These are phyloP conservation scores for Malurus alboscapulatus DNA, from an alignment of 2,113 vertebrate genomes.

Conservation along the genomic window DNA sequence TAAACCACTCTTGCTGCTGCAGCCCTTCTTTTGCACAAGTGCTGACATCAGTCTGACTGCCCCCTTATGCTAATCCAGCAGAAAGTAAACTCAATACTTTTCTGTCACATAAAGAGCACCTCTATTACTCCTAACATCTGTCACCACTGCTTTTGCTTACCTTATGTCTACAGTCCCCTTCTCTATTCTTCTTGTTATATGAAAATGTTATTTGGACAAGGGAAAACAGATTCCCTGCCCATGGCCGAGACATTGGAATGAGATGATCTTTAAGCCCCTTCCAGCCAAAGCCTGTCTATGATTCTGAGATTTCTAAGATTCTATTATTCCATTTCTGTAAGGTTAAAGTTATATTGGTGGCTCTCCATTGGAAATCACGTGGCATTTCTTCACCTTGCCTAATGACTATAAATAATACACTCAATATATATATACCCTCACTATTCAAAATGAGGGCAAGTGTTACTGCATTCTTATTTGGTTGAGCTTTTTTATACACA, in stretches of 20 bases:
- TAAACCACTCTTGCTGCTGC: neutral
- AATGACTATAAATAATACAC: neutral
- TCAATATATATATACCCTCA: too few species aligned
- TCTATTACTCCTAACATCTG: neutral
- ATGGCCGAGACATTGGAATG: neutral
- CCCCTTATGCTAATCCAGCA: neutral
- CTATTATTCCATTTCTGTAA: neutral
- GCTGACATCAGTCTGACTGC: neutral
- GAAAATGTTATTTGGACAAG: neutral
- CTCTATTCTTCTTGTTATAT: neutral
- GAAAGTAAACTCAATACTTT: slow-evolving; percentile 2
- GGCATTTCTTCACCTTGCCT: neutral
- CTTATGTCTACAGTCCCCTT: neutral
- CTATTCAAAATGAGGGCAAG: neutral
- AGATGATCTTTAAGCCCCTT: neutral
- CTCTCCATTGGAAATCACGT: neutral
- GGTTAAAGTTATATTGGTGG: neutral
- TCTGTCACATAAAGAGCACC: neutral
- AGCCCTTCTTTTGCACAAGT: neutral
- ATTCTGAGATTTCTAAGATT: neutral
- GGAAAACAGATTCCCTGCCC: neutral
- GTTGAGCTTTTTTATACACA: neutral
- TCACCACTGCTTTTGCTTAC: neutral
- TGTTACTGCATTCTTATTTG: neutral
- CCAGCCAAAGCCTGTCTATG: neutral